These are phyloP conservation scores for Sitta europaea DNA, from an alignment of 2,113 vertebrate species.

Conservation along the genomic window DNA sequence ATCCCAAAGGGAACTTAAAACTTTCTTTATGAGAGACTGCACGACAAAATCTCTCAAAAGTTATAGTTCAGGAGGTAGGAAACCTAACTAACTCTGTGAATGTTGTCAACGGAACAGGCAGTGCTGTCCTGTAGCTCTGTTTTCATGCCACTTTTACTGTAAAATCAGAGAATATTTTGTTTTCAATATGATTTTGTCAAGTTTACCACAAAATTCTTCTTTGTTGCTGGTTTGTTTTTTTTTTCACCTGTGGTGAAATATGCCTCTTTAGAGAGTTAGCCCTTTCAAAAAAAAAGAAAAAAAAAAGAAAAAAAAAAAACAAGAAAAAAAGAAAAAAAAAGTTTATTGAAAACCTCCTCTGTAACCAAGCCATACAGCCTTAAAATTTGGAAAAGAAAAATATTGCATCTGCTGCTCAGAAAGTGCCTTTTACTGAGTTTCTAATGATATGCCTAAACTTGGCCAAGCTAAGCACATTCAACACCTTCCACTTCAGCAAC, in stretches of 20 bases:
- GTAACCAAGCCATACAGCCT: not conserved
- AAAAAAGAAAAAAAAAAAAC: not conserved
- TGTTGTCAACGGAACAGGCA: not conserved
- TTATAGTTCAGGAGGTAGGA: not conserved
- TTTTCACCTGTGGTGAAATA: not conserved
- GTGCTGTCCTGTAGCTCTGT: not conserved
- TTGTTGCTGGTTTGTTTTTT: not conserved
- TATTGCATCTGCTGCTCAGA: not conserved
- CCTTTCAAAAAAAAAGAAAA: not conserved
- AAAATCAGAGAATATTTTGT: not conserved
- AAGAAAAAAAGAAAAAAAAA: not conserved
- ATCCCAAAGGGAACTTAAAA: slow-evolving; percentile 47
- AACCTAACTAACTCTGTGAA: not conserved
- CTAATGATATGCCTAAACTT: not conserved
- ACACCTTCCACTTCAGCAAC: not conserved
- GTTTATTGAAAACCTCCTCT: not conserved
- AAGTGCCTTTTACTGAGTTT: not conserved
- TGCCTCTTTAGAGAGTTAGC: not conserved
- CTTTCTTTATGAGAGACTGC: slow-evolving; percentile 15
- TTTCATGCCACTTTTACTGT: not conserved
- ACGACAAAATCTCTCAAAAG: not conserved
- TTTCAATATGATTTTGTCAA: not conserved
- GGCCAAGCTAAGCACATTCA: not conserved
- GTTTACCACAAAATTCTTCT: not conserved
- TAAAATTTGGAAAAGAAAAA: not conserved